These are phyloP conservation scores for Megastigmus dorsalis DNA, from an alignment of 2,888 invertebrate genomes.

Conservation along the genomic window DNA sequence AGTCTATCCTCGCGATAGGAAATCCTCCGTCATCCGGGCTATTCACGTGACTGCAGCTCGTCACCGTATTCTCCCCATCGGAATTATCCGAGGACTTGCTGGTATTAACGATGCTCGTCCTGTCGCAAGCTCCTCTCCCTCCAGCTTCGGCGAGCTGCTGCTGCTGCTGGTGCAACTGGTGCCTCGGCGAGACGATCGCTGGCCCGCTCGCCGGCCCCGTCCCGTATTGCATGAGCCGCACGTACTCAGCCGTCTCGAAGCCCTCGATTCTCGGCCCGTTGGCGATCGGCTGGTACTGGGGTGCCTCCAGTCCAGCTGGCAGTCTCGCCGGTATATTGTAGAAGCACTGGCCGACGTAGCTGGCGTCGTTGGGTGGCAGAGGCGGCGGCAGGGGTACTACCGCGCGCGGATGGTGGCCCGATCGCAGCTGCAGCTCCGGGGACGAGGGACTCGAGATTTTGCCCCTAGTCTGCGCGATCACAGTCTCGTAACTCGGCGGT, in stretches of 20 bases:
- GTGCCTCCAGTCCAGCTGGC: slow-evolving; percentile 20
- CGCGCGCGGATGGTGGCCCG: slow-evolving; percentile 14
- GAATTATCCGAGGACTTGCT: slow-evolving; percentile 19
- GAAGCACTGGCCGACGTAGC: slow-evolving; percentile 15
- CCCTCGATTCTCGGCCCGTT: not conserved
- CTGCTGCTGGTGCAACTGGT: slow-evolving; percentile 12
- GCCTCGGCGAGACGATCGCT: slow-evolving; percentile 12
- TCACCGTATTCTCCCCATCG: not conserved
- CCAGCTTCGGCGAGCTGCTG: not conserved
- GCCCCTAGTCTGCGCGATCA: slow-evolving; percentile 71
- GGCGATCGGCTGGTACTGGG: slow-evolving; percentile 31
- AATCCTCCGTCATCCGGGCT: slow-evolving; percentile 28
- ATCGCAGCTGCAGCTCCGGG: slow-evolving; percentile 61
- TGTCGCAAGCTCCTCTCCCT: not conserved
- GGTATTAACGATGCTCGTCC: not conserved
- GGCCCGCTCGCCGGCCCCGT: not conserved
- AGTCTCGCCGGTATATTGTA: slow-evolving; percentile 18
- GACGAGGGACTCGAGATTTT: slow-evolving; percentile 67
- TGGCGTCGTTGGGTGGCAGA: not conserved
- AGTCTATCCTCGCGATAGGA: slow-evolving; percentile 12
- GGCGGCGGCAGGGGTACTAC: not conserved
- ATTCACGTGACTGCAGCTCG: not conserved
- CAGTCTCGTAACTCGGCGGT: slow-evolving; percentile 76
- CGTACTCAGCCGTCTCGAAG: slow-evolving; percentile 40
- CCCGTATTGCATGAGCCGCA: slow-evolving; percentile 14